These are phyloP conservation scores for Zaprionus lachaisei DNA, from an alignment of 1,140 invertebrate genomes.

Conservation along the genomic window DNA sequence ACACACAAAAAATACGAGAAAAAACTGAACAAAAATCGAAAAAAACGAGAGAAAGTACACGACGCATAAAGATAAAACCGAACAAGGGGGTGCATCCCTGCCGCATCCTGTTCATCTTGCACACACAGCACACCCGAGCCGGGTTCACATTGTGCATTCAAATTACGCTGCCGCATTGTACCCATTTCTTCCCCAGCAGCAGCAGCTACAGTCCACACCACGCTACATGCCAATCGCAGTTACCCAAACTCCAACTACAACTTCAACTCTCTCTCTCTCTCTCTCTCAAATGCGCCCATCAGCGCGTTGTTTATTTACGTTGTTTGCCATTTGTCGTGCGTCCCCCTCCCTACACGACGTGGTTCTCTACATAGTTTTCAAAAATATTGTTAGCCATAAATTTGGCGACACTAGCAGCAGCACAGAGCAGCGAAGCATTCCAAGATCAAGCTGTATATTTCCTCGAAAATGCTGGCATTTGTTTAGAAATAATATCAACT, in stretches of 20 bases:
- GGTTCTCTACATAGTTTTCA: conserved; percentile 51
- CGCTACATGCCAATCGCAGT: not conserved
- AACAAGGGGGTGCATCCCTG: conserved; percentile 54
- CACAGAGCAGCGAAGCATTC: conserved; percentile 30
- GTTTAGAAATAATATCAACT: conserved; percentile 71
- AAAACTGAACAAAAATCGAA: conserved; percentile 18
- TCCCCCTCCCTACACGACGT: not conserved
- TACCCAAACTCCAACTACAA: not conserved
- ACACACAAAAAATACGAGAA: conserved; percentile 27
- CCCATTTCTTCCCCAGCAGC: conserved; percentile 42
- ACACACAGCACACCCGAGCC: not conserved
- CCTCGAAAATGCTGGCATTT: conserved; percentile 67
- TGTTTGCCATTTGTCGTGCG: conserved; percentile 71
- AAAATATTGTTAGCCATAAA: conserved; percentile 80
- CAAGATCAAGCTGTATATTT: conserved; percentile 53
- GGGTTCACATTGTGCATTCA: conserved; percentile 71
- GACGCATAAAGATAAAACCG: conserved; percentile 68
- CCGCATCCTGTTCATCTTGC: conserved; percentile 51
- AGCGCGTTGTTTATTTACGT: conserved; percentile 73
- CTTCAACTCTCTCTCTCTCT: not conserved
- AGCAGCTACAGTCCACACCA: conserved; percentile 7
- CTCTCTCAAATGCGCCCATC: conserved; percentile 6
- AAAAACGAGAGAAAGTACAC: conserved; percentile 47
- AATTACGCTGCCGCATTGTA: conserved; percentile 67
- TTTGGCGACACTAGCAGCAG: conserved; percentile 61